These are phyloP conservation scores for Remorina albescens DNA, from an alignment of 2,797 vertebrate genomes.

Conservation along the genomic window DNA sequence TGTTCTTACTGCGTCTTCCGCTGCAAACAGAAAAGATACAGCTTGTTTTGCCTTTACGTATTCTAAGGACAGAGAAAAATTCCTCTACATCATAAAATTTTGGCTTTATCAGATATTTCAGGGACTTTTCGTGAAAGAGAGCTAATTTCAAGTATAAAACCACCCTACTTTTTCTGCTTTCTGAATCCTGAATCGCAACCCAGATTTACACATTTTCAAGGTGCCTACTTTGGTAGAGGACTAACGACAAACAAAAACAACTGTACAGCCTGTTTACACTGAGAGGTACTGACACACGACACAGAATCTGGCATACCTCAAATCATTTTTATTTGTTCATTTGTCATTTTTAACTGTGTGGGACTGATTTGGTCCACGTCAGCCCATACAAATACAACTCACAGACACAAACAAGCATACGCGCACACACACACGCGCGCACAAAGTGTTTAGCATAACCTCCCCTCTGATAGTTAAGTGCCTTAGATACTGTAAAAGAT, in stretches of 20 bases:
- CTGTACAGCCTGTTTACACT: constrained; percentile 10
- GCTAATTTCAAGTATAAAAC: not conserved
- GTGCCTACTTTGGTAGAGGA: constrained; percentile 16
- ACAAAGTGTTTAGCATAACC: constrained; percentile 37
- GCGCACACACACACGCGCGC: constrained; percentile 12
- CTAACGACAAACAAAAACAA: constrained; percentile 13
- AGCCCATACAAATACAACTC: constrained; percentile 60
- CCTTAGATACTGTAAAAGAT: constrained; percentile 55
- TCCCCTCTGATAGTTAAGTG: constrained; percentile 54
- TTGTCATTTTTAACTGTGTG: constrained; percentile 47
- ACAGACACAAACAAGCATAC: constrained; percentile 20
- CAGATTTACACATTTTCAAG: constrained; percentile 7
- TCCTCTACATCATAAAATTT: not conserved
- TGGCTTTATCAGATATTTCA: not conserved
- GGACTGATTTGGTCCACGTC: constrained; percentile 50
- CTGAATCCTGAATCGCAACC: not conserved
- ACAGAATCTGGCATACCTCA: constrained; percentile 47
- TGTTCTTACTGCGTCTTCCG: not conserved
- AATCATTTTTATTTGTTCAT: constrained; percentile 71
- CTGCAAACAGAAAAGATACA: constrained; percentile 4
- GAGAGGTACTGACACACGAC: constrained; percentile 49
- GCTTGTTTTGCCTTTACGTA: constrained; percentile 2
- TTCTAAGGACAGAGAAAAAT: not conserved
- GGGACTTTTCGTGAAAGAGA: not conserved
- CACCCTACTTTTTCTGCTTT: not conserved